phyloP scores from a whole-genome alignment of 1,140 invertebrate genomes.

The Scaptodrosophila lebanonensis region DNA sequence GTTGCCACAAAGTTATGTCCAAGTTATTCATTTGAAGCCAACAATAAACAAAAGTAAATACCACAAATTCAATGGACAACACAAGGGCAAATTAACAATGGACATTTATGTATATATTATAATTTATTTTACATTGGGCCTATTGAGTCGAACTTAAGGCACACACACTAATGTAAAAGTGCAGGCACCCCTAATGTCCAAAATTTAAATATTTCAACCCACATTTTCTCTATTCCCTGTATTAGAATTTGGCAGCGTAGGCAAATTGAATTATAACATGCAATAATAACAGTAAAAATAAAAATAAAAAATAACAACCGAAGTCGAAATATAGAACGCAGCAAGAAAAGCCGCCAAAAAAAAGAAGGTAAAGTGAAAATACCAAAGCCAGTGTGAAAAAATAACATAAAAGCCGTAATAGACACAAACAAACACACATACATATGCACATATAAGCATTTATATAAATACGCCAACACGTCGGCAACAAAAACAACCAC shows the following conservation, averaged over 20 bases:
- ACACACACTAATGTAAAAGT: not conserved
- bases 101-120: slow-evolving; percentile 29
- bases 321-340: not conserved
- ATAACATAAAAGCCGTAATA: slow-evolving; percentile 18
- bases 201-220: slow-evolving; percentile 53
- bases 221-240: slow-evolving; percentile 9
- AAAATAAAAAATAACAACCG: slow-evolving; percentile 8
- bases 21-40: slow-evolving; percentile 31
- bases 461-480: slow-evolving; percentile 30
- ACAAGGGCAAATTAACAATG: slow-evolving; percentile 43
- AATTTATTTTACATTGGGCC: no score
- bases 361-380: slow-evolving; percentile 38
- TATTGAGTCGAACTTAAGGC: not conserved
- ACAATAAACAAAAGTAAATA: slow-evolving; percentile 42
- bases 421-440: slow-evolving; percentile 27
- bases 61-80: slow-evolving; percentile 48
- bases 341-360: slow-evolving; percentile 1
- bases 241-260: slow-evolving; percentile 27
- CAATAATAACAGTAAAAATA: slow-evolving; percentile 43
- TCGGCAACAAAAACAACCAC: slow-evolving; percentile 11
- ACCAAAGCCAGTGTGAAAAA: slow-evolving; percentile 17
- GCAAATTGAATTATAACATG: slow-evolving; percentile 47
- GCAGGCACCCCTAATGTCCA: slow-evolving; percentile 2
- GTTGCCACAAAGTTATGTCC: no score
- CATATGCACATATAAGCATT: slow-evolving; percentile 22